Evolutionary conservation across 1,140 invertebrate genomes (phyloP), one percentile per base, ranked within the genome.

Genomic region (Penaeus japonicus): DNA sequence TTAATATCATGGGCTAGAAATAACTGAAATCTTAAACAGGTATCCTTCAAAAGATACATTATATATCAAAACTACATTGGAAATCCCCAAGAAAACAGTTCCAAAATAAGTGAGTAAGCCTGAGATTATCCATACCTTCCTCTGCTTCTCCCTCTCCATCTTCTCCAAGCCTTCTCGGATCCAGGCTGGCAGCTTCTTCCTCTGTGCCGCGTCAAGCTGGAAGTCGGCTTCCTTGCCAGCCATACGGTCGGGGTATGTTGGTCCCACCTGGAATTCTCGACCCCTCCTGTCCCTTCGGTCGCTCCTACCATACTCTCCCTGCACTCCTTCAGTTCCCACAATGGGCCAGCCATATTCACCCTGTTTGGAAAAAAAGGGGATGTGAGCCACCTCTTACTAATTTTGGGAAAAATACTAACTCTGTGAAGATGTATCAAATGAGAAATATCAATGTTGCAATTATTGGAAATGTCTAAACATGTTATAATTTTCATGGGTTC

Each of bases 111-210:
- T 90, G 57, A 55, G 93, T 93, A 82, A 92, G 95, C 92, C 98
- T 97, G 89, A 97, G 15, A 80, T 30, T 73, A 59, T 62, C 35
- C 82, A 20, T 57, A 90, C 93, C 91, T 97, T 96, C 91, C 96
- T 97, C 91, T 96, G 95, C 92, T 99, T 99, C 91, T 99, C 98
- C 78, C 96, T 94, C 93, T 99, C 98, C 97, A 99, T 99, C 94
- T 99, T 99, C 92, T 99, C 98, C 86, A 99, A 93, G 55, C 98
- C 97, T 94, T 98, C 97, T 91, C 97, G 93, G 89, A 99, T 99
- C 98, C 98, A 99, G 7, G 96, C 96, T 73, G 98, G 98, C 35
- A 99, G 94, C 91, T 97, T 95, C 92, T 97, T 96, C 54, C 97
- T 93, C 93, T 98, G 98, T 39, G 96, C 96, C 35, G 97, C 97